phyloP scores from a whole-genome alignment of 2,113 vertebrate genomes.

The Numenius arquata region DNA sequence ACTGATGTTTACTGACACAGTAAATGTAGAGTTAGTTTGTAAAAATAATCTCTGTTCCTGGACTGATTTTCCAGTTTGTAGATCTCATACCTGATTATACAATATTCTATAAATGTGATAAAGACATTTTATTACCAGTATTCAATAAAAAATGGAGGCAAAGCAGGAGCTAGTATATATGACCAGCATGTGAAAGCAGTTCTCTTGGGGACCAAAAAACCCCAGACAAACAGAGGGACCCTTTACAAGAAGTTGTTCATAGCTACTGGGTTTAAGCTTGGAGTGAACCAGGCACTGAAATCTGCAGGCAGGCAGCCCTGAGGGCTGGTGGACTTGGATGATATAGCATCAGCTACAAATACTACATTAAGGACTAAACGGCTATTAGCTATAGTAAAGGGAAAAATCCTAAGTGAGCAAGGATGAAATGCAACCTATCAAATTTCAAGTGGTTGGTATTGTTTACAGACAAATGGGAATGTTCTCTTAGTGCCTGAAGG shows the following conservation, averaged over 20 bases:
- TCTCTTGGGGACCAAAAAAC: background rate
- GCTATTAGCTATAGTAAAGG: background rate
- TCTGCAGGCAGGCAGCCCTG: background rate
- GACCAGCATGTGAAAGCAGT: background rate
- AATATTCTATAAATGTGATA: background rate
- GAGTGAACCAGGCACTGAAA: background rate
- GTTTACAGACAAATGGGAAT: slow-evolving; percentile 14
- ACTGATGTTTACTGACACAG: background rate
- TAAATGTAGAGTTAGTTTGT: background rate
- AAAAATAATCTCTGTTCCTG: background rate
- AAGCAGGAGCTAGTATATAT: background rate
- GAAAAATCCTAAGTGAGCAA: background rate
- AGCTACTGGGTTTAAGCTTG: background rate
- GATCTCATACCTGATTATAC: background rate
- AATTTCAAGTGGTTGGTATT: background rate
- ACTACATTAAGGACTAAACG: background rate
- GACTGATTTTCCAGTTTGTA: background rate
- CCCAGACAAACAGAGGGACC: background rate
- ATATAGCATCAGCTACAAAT: background rate
- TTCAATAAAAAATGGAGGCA: background rate
- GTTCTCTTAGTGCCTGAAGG: background rate
- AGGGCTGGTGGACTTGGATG: background rate
- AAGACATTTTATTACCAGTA: background rate
- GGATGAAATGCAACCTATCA: background rate
- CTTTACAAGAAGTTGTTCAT: background rate